Conservation (phyloP, 2,113 vertebrate genomes). For the Microcebus murinus region DNA sequence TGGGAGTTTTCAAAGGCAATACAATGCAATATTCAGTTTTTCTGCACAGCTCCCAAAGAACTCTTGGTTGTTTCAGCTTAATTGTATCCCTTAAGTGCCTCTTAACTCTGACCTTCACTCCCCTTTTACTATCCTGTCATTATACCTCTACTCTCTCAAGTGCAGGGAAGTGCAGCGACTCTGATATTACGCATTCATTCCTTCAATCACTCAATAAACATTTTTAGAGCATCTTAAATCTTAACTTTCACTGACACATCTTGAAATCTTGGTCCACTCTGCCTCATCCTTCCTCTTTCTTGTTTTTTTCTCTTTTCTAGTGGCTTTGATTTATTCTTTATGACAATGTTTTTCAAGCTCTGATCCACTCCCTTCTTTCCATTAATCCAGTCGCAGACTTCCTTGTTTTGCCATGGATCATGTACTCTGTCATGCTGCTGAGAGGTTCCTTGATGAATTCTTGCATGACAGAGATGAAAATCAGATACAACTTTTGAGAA, state of each 20-base stretch:
- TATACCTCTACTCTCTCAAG: not conserved
- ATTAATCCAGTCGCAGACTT: not conserved
- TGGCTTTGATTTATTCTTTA: not conserved
- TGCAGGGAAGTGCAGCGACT: not conserved
- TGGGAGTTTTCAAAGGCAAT: constrained; percentile 17
- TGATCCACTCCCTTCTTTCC: not conserved
- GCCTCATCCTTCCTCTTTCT: not conserved
- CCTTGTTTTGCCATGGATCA: not conserved
- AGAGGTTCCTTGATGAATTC: not conserved
- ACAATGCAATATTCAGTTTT: not conserved
- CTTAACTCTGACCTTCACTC: constrained; percentile 5
- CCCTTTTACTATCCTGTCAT: not conserved
- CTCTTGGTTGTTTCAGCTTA: not conserved
- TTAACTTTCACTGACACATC: not conserved
- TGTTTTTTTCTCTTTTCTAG: not conserved
- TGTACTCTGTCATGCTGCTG: not conserved
- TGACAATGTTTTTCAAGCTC: not conserved
- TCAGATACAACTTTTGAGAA: not conserved
- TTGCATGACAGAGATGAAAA: not conserved
- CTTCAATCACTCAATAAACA: constrained; percentile 3
- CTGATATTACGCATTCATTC: not conserved
- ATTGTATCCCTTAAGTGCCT: not conserved
- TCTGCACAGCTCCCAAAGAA: not conserved
- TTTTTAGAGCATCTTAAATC: constrained; percentile 54
- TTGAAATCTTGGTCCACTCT: not conserved